Evolutionary conservation across 2,113 vertebrate genomes (phyloP).

Genomic region (Bujurquina vittata): DNA sequence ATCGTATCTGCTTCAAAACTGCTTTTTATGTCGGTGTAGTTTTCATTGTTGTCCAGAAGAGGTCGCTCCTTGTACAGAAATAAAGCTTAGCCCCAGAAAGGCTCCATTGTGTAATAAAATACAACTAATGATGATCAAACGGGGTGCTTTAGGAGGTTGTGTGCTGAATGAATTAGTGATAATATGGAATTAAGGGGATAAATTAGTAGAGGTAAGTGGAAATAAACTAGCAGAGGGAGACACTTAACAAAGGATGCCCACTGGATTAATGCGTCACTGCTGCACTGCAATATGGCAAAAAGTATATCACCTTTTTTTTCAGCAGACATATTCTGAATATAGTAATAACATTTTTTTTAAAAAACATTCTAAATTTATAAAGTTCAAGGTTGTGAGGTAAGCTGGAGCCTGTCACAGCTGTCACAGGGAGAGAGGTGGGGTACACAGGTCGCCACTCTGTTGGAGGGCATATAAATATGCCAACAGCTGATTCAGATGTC

Average conservation of each 20-base stretch:
- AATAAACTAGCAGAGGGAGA: not conserved
- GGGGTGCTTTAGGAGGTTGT: not conserved
- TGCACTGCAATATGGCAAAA: not conserved
- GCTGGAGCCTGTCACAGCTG: not conserved
- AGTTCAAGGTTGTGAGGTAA: not conserved
- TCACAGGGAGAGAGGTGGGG: not conserved
- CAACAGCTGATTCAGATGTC: not conserved
- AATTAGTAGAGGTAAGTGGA: conserved; percentile 1
- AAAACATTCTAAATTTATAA: not conserved
- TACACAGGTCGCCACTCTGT: not conserved
- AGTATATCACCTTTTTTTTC: not conserved
- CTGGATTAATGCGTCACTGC: not conserved
- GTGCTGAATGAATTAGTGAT: not conserved
- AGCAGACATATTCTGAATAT: not conserved
- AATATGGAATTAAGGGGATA: not conserved
- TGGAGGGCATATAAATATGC: not conserved
- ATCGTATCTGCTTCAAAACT: not conserved
- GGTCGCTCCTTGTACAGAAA: conserved; percentile 33
- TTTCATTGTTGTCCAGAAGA: conserved; percentile 50
- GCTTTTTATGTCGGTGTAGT: conserved; percentile 15
- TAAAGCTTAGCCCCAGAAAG: not conserved
- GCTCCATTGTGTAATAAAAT: not conserved
- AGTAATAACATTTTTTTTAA: not conserved
- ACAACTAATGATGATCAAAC: not conserved
- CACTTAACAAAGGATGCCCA: not conserved